Evolutionary conservation across 2,113 vertebrate genomes (phyloP).

Genomic region (Zonotrichia leucophrys): DNA sequence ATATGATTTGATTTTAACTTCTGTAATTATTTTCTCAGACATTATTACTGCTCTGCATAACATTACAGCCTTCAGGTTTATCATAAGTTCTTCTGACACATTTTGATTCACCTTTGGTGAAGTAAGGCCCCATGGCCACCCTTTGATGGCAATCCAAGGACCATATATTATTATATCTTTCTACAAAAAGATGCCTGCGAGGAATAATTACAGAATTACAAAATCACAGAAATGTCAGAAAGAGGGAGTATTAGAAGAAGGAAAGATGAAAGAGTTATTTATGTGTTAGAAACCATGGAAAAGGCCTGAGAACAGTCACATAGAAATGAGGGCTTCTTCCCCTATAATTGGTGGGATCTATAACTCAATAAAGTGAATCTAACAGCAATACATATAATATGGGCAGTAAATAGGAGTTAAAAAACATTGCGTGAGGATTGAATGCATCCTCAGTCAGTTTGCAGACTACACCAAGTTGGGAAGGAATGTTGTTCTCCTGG

Average conservation of each 20-base stretch:
- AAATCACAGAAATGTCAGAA: not conserved
- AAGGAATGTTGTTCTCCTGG: not conserved
- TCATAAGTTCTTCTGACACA: not conserved
- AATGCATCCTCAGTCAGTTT: not conserved
- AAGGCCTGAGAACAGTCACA: not conserved
- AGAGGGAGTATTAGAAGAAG: not conserved
- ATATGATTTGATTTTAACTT: not conserved
- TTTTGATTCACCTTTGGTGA: not conserved
- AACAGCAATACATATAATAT: not conserved
- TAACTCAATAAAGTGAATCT: not conserved
- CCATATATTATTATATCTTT: not conserved
- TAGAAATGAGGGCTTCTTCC: not conserved
- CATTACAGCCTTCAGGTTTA: not conserved
- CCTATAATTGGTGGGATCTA: not conserved
- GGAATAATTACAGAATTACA: not conserved
- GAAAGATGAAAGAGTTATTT: not conserved
- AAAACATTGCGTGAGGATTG: not conserved
- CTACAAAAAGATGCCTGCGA: not conserved
- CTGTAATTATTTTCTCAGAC: not conserved
- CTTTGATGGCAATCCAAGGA: not conserved
- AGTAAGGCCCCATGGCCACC: not conserved
- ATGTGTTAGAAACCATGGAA: not conserved
- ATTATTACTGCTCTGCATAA: not conserved
- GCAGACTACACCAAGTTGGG: not conserved
- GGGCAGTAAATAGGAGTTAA: not conserved